phyloP scores from a whole-genome alignment of 2,113 vertebrate species.

The Onychostoma macrolepis region DNA sequence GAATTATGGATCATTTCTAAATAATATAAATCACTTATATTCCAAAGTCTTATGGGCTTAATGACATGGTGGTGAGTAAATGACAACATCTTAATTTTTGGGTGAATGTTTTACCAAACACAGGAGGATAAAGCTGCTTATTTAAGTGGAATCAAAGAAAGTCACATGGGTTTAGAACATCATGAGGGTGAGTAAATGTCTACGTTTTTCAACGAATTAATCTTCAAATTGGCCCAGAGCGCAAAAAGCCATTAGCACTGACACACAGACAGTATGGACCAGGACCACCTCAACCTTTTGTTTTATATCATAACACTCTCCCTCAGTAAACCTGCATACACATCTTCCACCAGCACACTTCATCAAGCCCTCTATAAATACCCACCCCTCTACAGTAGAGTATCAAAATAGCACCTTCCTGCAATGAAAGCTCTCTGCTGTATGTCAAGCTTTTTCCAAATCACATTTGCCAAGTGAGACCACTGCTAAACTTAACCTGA shows the following conservation, averaged over 20 bases:
- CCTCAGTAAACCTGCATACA: background rate
- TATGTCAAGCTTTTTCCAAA: background rate
- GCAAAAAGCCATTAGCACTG: too few species aligned
- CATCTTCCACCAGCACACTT: background rate
- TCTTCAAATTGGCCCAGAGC: background rate
- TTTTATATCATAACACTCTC: background rate
- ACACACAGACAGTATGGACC: background rate
- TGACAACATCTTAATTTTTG: background rate
- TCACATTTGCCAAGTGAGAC: slow-evolving; percentile 15
- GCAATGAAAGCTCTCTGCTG: background rate
- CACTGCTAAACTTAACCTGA: slow-evolving; percentile 30
- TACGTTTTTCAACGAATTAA: background rate
- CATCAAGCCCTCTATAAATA: slow-evolving; percentile 46
- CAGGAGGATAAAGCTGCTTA: too few species aligned
- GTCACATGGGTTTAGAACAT: background rate
- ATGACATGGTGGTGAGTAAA: background rate
- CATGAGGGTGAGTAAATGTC: background rate
- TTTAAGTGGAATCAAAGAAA: too few species aligned
- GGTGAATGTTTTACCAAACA: too few species aligned
- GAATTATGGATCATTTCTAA: background rate
- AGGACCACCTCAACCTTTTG: background rate
- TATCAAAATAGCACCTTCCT: slow-evolving; percentile 46
- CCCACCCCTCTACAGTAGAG: background rate
- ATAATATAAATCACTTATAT: background rate
- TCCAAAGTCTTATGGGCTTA: too few species aligned